Evolutionary conservation across 2,797 vertebrate species (phyloP).

Genomic region (Protosalanx chinensis): DNA sequence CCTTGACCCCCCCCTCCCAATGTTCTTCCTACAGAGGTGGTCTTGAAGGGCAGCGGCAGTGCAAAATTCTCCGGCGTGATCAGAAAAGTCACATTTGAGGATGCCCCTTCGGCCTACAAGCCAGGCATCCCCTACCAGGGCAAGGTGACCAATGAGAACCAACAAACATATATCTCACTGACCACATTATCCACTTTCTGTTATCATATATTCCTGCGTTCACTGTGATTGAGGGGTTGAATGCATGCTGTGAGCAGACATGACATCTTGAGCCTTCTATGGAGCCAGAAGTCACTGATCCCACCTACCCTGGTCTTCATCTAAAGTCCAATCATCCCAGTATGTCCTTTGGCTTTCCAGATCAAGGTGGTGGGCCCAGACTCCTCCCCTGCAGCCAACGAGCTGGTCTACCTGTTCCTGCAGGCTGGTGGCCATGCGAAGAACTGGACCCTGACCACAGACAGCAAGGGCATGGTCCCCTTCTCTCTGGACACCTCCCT

Average conservation of each 20-base stretch:
- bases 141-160: slow-evolving; percentile 58
- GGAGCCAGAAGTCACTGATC: not conserved
- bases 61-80: slow-evolving; percentile 36
- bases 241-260: too few relatives aligned
- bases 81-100: slow-evolving; percentile 50
- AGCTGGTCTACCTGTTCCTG: slow-evolving; percentile 64
- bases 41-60: slow-evolving; percentile 41
- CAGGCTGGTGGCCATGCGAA: slow-evolving; percentile 20
- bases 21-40: slow-evolving; percentile 50
- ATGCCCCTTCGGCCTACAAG: slow-evolving; percentile 52
- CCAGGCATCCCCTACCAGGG: slow-evolving; percentile 62
- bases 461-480: slow-evolving; percentile 63
- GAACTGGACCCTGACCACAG: slow-evolving; percentile 66
- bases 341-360: slow-evolving; percentile 53
- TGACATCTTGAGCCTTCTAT: not conserved
- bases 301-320: not conserved
- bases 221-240: too few relatives aligned
- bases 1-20: not conserved
- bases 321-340: not conserved
- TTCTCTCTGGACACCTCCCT: slow-evolving; percentile 75
- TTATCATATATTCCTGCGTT: too few relatives aligned
- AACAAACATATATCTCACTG: not conserved
- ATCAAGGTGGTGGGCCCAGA: slow-evolving; percentile 69
- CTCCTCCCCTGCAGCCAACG: slow-evolving; percentile 58
- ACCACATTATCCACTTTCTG: too few relatives aligned